Percentiles rank a stretch among this genome's conserved stretches.
Conservation (phyloP, 1,140 invertebrate species). For the Paraescarpia echinospica region DNA sequence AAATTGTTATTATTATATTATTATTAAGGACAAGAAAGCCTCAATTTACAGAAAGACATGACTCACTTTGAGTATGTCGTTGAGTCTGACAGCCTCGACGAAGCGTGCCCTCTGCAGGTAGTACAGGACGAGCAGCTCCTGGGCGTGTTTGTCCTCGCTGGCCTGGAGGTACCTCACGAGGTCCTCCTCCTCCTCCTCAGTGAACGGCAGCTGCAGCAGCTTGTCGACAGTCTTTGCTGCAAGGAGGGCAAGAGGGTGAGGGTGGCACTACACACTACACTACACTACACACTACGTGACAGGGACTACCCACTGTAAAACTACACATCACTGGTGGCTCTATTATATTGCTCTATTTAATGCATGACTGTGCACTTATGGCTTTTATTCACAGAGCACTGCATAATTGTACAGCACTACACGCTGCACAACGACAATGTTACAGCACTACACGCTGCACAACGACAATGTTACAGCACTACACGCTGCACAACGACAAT, state of each 20-base stretch:
- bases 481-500: too few species aligned
- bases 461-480: neutral
- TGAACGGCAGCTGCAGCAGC: constrained; percentile 64
- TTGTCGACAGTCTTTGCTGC: constrained; percentile 59
- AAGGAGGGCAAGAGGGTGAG: constrained; percentile 21
- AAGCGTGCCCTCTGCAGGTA: constrained; percentile 58
- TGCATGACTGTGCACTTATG: too few species aligned
- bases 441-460: neutral
- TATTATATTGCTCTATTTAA: too few species aligned
- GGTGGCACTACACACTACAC: constrained; percentile 37
- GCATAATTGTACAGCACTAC: neutral
- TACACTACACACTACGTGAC: neutral
- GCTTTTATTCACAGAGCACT: too few species aligned
- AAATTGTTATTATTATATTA: too few species aligned
- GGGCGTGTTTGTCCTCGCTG: constrained; percentile 58
- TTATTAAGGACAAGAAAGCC: too few species aligned
- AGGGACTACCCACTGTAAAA: too few species aligned
- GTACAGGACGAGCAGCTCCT: constrained; percentile 61
- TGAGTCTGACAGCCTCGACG: constrained; percentile 54
- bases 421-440: neutral
- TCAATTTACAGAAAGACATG: too few species aligned
- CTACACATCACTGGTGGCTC: too few species aligned
- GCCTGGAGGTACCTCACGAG: constrained; percentile 63
- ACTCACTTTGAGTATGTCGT: constrained; percentile 49
- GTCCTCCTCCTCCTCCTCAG: constrained; percentile 61